phyloP scores from a whole-genome alignment of 2,888 invertebrate genomes.

The Philereme transversata region DNA sequence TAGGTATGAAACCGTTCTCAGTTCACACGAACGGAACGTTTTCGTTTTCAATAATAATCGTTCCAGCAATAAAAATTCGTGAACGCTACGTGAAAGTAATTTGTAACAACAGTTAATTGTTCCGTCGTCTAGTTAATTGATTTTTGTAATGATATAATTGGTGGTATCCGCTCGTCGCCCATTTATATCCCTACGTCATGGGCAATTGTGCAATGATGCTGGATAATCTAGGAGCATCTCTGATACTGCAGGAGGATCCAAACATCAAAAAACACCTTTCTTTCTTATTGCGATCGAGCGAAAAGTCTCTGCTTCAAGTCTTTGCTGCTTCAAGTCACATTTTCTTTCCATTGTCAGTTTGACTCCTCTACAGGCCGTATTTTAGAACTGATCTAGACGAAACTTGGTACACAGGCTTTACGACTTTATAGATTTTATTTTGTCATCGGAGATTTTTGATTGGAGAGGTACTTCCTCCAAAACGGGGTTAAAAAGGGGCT shows the following conservation, averaged over 20 bases:
- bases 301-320: no score
- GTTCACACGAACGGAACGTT: slow-evolving; percentile 15
- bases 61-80: slow-evolving; percentile 36
- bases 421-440: no score
- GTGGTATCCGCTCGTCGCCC: slow-evolving; percentile 52
- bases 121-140: slow-evolving; percentile 47
- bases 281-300: no score
- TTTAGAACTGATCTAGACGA: no score
- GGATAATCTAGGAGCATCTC: background rate
- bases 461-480: no score
- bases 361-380: no score
- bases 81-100: slow-evolving; percentile 46
- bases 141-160: slow-evolving; percentile 69
- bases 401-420: no score
- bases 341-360: no score
- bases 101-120: slow-evolving; percentile 47
- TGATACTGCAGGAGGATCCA: background rate
- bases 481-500: no score
- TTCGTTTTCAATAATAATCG: slow-evolving; percentile 27
- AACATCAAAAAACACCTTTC: no score
- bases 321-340: no score
- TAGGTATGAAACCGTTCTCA: background rate
- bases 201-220: slow-evolving; percentile 12
- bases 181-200: slow-evolving; percentile 12
- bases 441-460: no score